Conservation (phyloP, 2,113 vertebrate genomes). For the Euleptes europaea region DNA sequence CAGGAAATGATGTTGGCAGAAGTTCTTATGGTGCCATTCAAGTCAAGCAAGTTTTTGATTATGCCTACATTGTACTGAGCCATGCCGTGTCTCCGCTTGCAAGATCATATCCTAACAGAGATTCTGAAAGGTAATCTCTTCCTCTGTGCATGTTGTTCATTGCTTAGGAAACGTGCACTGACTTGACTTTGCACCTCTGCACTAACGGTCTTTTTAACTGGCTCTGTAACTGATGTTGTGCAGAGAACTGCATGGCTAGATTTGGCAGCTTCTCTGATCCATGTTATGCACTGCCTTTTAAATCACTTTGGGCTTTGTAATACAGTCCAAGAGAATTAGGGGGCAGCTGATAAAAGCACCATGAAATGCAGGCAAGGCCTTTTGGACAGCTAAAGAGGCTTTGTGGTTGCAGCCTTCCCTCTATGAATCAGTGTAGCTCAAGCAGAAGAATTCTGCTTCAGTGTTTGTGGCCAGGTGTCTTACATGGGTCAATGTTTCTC, state of each 20-base stretch:
- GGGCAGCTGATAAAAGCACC: neutral
- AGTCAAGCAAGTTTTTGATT: constrained; percentile 99
- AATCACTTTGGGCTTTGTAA: neutral
- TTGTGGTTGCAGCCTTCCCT: neutral
- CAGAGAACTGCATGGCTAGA: neutral
- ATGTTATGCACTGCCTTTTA: neutral
- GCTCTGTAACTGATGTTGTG: neutral
- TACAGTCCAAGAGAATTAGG: neutral
- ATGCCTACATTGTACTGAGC: constrained; percentile 94
- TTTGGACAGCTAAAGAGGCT: neutral
- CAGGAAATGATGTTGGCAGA: constrained; percentile 96
- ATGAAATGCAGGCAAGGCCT: neutral
- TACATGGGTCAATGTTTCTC: constrained; percentile 29
- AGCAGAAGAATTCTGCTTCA: neutral
- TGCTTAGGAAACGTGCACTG: constrained; percentile 6
- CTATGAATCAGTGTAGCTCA: neutral
- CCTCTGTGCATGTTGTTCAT: constrained; percentile 46
- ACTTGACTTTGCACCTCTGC: neutral
- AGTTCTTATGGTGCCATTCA: constrained; percentile 99
- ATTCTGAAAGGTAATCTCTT: constrained; percentile 88
- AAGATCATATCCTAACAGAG: constrained; percentile 93
- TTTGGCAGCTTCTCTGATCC: neutral
- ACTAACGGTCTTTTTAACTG: neutral
- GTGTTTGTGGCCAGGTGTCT: constrained; percentile 18
- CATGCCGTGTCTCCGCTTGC: constrained; percentile 94